Evolutionary conservation across 92 coral and sea anemone species (phyloP).

Genomic region (Zoanthus sociatus): DNA sequence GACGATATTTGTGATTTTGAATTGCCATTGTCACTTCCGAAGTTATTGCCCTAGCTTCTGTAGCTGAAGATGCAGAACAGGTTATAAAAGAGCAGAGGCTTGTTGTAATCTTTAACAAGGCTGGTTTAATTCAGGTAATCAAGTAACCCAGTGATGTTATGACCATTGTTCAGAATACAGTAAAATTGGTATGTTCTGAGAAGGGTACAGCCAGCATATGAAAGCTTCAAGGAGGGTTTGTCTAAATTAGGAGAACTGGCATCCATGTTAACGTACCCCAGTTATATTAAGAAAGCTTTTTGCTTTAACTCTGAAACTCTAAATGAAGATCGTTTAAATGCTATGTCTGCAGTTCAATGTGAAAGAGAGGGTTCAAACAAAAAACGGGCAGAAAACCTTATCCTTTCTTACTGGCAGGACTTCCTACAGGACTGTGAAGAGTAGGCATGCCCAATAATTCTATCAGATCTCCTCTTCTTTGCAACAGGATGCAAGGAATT

Average conservation of each 20-base stretch:
- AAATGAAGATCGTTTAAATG: constrained; percentile 40
- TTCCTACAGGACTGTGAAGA: constrained; percentile 55
- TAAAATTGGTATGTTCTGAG: constrained; percentile 59
- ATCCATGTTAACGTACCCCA: constrained; percentile 56
- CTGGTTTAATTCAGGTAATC: constrained; percentile 57
- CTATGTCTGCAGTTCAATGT: constrained; percentile 42
- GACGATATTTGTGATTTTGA: too few species aligned
- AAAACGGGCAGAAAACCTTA: constrained; percentile 41
- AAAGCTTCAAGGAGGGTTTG: constrained; percentile 60
- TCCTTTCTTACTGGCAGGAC: constrained; percentile 69
- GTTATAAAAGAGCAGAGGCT: constrained; percentile 55
- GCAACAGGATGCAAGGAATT: constrained; percentile 52
- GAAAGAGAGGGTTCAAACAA: constrained; percentile 54
- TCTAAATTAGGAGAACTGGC: constrained; percentile 51
- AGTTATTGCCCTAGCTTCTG: too few species aligned
- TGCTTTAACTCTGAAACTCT: constrained; percentile 40
- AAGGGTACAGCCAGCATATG: constrained; percentile 60
- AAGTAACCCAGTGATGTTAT: constrained; percentile 44
- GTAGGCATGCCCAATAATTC: constrained; percentile 23
- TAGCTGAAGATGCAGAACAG: background rate
- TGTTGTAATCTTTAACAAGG: constrained; percentile 59
- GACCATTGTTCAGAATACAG: constrained; percentile 53
- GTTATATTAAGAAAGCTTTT: constrained; percentile 46
- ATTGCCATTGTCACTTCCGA: too few species aligned
- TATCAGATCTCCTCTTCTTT: constrained; percentile 54